Evolutionary conservation across 1,140 invertebrate genomes (phyloP).

Genomic region (Drosophila saltans): DNA sequence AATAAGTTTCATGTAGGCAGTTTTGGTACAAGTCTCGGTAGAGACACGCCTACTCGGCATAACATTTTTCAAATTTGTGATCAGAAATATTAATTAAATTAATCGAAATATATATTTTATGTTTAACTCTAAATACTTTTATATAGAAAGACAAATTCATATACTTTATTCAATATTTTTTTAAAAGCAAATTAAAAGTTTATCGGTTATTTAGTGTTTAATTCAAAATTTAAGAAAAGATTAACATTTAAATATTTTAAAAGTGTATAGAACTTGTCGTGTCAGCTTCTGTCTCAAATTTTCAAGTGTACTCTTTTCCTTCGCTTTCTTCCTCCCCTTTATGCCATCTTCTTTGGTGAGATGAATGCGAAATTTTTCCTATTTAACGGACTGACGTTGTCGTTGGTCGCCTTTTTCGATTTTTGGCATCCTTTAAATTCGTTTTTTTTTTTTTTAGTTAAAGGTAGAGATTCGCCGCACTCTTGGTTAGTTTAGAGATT

Average conservation of each 20-base stretch:
- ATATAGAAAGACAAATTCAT: no score
- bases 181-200: no score
- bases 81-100: no score
- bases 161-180: no score
- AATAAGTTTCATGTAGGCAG: neutral
- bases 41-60: neutral
- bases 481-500: conserved; percentile 12
- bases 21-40: neutral
- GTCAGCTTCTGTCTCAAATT: no score
- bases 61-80: no score
- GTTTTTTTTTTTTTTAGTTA: neutral
- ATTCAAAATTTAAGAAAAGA: no score
- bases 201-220: no score
- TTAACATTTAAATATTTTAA: no score
- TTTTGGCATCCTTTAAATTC: conserved; percentile 2
- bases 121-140: no score
- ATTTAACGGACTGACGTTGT: conserved; percentile 7
- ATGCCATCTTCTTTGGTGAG: neutral
- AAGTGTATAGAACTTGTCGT: no score
- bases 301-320: neutral
- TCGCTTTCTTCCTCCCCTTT: neutral
- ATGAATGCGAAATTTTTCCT: conserved; percentile 1
- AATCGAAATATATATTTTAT: no score
- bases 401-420: neutral
- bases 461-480: neutral